These are phyloP conservation scores for Plebejus melissa DNA, from an alignment of 2,888 invertebrate species.

Conservation along the genomic window DNA sequence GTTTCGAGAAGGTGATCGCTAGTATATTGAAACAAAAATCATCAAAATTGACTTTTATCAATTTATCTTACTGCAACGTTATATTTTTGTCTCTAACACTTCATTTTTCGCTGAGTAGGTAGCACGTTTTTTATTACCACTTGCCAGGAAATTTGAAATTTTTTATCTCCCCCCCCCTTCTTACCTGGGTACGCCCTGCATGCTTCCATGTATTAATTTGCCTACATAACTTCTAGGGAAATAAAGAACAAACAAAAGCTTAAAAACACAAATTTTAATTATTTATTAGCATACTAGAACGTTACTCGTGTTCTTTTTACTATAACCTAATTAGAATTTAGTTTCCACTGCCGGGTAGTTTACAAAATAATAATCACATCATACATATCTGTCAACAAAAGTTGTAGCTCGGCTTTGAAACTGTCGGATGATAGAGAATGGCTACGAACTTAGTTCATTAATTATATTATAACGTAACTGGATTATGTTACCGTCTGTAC, in stretches of 20 bases:
- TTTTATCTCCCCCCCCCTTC: too few species aligned
- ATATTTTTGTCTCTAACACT: too few species aligned
- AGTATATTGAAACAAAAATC: too few species aligned
- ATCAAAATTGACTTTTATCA: too few species aligned
- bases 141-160: too few species aligned
- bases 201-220: too few species aligned
- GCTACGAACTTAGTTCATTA: slow-evolving; percentile 1
- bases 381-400: slow-evolving; percentile 7
- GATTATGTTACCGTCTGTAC: background rate
- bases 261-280: background rate
- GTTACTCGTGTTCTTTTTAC: background rate
- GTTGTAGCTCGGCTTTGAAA: slow-evolving; percentile 13
- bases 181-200: too few species aligned
- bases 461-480: slow-evolving; percentile 8
- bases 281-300: background rate
- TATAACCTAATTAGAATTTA: background rate
- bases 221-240: background rate
- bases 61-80: too few species aligned
- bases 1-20: too few species aligned
- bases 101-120: too few species aligned
- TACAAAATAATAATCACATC: slow-evolving; percentile 15
- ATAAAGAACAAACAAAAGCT: background rate
- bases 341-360: background rate
- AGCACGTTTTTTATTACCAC: too few species aligned
- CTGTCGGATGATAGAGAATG: slow-evolving; percentile 6